A percentile compares a stretch with the other conserved stretches of the same genome.
Evolutionary conservation across 2,888 invertebrate genomes (phyloP).

Genomic region (Pseudococcus viburni): DNA sequence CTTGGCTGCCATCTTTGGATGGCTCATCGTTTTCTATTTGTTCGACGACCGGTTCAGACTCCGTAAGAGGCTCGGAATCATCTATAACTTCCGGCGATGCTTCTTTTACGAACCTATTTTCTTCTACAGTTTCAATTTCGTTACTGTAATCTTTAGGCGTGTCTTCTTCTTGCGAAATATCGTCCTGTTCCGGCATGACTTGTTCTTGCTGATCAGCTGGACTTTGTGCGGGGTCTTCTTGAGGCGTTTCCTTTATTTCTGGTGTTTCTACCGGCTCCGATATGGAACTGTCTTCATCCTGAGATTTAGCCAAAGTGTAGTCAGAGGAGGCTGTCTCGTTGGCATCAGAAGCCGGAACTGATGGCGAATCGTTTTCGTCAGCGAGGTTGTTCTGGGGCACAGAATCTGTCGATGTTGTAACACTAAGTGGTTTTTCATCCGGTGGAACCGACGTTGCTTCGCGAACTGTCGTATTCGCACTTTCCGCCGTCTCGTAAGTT

Average conservation of each 20-base stretch:
- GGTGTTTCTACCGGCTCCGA: background rate
- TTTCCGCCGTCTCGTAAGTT: conserved; percentile 57
- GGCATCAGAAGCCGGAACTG: background rate
- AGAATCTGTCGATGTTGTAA: conserved; percentile 3
- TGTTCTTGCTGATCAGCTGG: background rate
- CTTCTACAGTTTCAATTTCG: background rate
- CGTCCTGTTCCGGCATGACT: conserved; percentile 2
- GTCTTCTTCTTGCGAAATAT: background rate
- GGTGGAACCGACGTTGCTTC: background rate
- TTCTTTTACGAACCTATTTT: conserved; percentile 8
- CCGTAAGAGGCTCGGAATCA: background rate
- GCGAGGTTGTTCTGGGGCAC: background rate
- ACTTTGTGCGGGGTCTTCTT: background rate
- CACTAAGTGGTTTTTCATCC: conserved; percentile 46
- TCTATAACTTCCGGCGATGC: background rate
- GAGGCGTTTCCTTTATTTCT: background rate
- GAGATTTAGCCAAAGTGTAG: background rate
- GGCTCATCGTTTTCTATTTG: background rate
- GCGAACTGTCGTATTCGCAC: conserved; percentile 32
- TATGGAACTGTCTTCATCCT: background rate
- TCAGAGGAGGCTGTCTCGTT: background rate
- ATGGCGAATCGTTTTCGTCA: conserved; percentile 11
- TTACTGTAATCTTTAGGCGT: background rate
- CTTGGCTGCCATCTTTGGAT: background rate
- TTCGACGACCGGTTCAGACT: background rate